Base-by-base conservation (phyloP, 2,888 invertebrate species). In the Hyles lineata region DNA sequence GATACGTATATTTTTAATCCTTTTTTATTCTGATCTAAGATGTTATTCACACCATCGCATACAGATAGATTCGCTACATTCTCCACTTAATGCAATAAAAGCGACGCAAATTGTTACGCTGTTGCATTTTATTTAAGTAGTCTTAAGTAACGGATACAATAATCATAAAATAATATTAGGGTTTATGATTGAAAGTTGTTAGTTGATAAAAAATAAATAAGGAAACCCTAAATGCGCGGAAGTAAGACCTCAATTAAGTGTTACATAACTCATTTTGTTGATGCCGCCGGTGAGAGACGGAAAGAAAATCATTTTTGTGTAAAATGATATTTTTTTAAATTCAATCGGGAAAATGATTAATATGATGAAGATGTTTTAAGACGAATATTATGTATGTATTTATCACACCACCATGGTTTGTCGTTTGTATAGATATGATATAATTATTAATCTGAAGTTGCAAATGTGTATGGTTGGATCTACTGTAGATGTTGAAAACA, bases 121-220 rank as follows among this genome's bases (percentile, higher is more conserved):
- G 67, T 59, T 23, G 43, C 11, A 8, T 67, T 21, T 32, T 11
- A 11, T 15, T 43, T 55, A 55, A 67, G 43, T 67, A 43, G 21
- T 50, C 32, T 62, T 67, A 67, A 67, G 50, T 67, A 67, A 43
- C 67, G 43, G 67, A 50, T 43, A 67, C 50, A 67, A 67, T 67
- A 67, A 67, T 23, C 67, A 67, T 67, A 43, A 50, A 50, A 50
- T 15, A 55, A 55, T 19, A 55, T 50, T 67, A 67, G 43, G 23
- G 50, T 67, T 67, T 50, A 67, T 50, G 50, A 11, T 50, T 15
- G 32, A 23, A 50, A 55, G 55, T 55, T 55, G 6, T 43, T 62
- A 4, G 43, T 21, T 25, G 43, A 67, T 67, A 50, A 67, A 62
- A 62, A 62, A 17, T 23, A 8, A 23, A 63, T 63, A 62, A 67